Conservation (phyloP, 1,140 invertebrate species). For the Aphis gossypii region DNA sequence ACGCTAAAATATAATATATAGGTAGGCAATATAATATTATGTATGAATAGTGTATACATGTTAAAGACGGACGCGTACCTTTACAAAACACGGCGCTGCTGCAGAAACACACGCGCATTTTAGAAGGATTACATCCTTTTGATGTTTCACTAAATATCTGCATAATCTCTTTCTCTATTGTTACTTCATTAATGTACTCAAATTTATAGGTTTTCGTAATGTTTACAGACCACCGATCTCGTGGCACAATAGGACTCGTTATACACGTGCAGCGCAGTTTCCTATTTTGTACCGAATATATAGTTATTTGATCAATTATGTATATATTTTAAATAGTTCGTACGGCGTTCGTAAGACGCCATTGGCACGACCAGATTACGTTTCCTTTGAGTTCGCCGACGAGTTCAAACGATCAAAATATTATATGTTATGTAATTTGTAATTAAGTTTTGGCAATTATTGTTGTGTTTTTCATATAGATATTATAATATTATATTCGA, state of each 20-base stretch:
- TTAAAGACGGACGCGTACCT: neutral
- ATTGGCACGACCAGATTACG: too few species aligned
- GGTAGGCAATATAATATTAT: neutral
- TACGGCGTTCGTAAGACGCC: too few species aligned
- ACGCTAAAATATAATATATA: neutral
- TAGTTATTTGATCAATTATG: too few species aligned
- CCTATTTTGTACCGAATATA: too few species aligned
- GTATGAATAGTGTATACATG: neutral
- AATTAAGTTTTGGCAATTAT: neutral
- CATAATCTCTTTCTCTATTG: slow-evolving; percentile 8
- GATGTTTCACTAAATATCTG: neutral
- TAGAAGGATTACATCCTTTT: neutral
- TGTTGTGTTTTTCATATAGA: neutral
- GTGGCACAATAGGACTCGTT: neutral
- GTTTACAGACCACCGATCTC: neutral
- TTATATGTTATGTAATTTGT: too few species aligned
- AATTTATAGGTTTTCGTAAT: neutral
- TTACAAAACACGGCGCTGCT: neutral
- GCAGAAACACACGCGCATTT: neutral
- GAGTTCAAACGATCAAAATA: too few species aligned
- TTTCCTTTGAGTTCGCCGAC: too few species aligned
- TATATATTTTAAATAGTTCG: too few species aligned
- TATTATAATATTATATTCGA: too few species aligned
- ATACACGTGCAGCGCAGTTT: neutral
- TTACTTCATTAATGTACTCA: neutral